Evolutionary conservation across 2,888 invertebrate species (phyloP).

Genomic region (Drosophila affinis): DNA sequence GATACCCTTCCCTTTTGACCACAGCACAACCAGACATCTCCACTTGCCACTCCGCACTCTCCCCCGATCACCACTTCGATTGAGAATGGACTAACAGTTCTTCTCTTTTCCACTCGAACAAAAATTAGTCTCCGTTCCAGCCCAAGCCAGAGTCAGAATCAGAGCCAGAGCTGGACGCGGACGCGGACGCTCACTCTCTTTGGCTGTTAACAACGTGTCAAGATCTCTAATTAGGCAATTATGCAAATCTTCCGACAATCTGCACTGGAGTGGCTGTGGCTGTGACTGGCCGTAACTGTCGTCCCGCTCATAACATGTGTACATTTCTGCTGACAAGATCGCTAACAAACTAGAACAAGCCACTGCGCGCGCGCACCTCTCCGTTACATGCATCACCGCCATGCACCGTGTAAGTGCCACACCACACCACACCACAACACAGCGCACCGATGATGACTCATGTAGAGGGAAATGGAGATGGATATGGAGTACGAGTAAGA

Average conservation of each 20-base stretch:
- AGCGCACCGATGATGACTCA: slow-evolving; percentile 21
- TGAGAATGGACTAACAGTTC: slow-evolving; percentile 22
- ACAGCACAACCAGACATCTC: background rate
- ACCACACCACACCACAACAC: no score
- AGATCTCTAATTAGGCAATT: slow-evolving; percentile 28
- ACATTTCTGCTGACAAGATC: slow-evolving; percentile 9
- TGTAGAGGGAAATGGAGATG: background rate
- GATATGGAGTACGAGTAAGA: background rate
- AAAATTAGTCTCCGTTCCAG: background rate
- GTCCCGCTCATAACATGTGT: slow-evolving; percentile 6
- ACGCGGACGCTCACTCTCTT: background rate
- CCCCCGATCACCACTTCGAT: background rate
- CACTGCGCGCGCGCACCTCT: background rate
- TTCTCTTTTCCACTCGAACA: background rate
- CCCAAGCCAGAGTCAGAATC: background rate
- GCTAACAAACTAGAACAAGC: slow-evolving; percentile 15
- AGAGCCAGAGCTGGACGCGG: background rate
- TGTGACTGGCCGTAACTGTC: background rate
- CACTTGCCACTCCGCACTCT: background rate
- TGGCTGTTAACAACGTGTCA: slow-evolving; percentile 30
- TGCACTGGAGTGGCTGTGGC: background rate
- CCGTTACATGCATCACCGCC: background rate
- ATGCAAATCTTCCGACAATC: slow-evolving; percentile 13
- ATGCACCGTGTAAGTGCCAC: slow-evolving; percentile 25
- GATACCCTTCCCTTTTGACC: background rate